These are phyloP conservation scores for Mus spretus DNA, from an alignment of 2,797 vertebrate genomes.

Conservation along the genomic window DNA sequence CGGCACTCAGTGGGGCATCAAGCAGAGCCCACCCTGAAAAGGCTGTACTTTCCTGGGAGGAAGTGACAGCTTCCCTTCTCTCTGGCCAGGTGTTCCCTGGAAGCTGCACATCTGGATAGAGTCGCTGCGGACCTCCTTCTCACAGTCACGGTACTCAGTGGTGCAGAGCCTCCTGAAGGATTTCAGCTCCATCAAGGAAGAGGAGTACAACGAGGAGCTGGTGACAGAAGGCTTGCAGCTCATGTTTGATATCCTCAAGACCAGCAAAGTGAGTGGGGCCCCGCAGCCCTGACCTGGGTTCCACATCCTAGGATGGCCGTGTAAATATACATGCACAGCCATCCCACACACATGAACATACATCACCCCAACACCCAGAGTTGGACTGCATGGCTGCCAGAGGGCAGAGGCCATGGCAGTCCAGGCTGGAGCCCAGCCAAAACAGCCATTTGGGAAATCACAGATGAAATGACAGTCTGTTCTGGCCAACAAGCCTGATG, in stretches of 20 bases:
- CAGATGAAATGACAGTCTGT: not conserved
- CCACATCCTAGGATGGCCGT: rapidly evolving
- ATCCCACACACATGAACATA: not conserved
- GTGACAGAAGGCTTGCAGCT: conserved; percentile 94
- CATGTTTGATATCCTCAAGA: conserved; percentile 95
- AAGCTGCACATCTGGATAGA: conserved; percentile 98
- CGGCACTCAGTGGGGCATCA: not conserved
- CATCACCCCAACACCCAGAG: not conserved
- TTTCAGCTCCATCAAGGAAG: conserved; percentile 95
- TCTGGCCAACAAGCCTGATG: not conserved
- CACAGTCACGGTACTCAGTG: conserved; percentile 93
- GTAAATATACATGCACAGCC: not conserved
- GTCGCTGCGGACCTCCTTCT: conserved; percentile 95
- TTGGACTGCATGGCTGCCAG: not conserved
- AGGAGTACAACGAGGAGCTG: conserved; percentile 96
- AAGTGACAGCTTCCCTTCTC: not conserved
- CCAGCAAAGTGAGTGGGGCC: conserved; percentile 92
- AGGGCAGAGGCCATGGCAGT: not conserved
- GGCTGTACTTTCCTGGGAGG: rapidly evolving
- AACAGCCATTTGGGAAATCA: not conserved
- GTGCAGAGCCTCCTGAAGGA: conserved; percentile 95
- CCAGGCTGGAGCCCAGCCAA: not conserved
- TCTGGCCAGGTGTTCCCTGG: conserved; percentile 94
- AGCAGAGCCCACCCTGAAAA: not conserved
- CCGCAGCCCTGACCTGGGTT: rapidly evolving